These are phyloP conservation scores for Patagioenas fasciata DNA, from an alignment of 2,113 vertebrate species.

Conservation along the genomic window DNA sequence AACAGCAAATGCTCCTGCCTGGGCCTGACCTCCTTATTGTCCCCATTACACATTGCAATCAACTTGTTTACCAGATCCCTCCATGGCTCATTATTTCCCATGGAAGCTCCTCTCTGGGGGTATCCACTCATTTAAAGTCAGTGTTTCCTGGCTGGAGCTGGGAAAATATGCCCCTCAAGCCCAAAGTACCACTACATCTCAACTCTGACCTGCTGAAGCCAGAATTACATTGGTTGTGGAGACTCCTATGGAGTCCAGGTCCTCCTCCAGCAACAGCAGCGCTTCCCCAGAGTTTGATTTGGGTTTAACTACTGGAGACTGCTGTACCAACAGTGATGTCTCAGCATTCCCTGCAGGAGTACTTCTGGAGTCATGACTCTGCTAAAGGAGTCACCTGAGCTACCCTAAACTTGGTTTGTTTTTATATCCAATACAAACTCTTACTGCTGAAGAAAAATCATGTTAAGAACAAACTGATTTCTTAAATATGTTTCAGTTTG, in stretches of 20 bases:
- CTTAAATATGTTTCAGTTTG: neutral
- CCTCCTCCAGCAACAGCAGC: neutral
- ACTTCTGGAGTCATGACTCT: neutral
- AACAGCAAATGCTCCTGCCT: neutral
- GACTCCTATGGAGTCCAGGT: accelerated
- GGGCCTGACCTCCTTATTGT: neutral
- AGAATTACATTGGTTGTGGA: neutral
- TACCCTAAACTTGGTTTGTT: neutral
- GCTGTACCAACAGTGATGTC: too few relatives aligned
- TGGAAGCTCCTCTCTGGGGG: neutral
- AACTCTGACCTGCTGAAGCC: neutral
- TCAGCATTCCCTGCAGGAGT: too few relatives aligned
- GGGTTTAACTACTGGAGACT: neutral
- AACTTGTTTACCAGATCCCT: neutral
- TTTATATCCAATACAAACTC: neutral
- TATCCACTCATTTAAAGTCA: neutral
- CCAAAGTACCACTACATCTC: neutral
- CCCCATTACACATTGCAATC: neutral
- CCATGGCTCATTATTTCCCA: neutral
- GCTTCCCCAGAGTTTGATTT: neutral
- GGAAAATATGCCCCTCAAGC: neutral
- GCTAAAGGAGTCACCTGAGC: neutral
- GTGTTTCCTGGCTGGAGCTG: neutral
- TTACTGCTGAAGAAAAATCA: neutral
- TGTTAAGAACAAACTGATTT: accelerated